phyloP scores from a whole-genome alignment of 1,140 invertebrate genomes.

The Holcopasites calliopsidis region DNA sequence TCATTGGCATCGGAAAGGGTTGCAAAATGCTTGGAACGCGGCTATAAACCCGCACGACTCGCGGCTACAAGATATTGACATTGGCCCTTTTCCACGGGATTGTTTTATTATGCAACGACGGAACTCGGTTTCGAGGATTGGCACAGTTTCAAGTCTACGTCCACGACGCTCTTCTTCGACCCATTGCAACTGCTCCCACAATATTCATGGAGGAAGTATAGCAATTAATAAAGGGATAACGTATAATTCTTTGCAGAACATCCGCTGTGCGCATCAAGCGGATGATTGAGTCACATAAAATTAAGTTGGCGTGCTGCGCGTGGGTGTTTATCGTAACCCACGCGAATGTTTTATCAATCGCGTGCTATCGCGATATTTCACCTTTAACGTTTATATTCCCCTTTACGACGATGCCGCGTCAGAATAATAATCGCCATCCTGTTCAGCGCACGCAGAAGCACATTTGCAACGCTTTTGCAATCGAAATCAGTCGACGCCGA shows the following conservation, averaged over 20 bases:
- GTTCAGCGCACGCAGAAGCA: too few relatives aligned
- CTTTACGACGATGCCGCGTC: background rate
- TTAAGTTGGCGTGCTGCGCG: background rate
- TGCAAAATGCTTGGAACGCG: background rate
- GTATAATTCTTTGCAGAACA: background rate
- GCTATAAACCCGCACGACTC: slow-evolving; percentile 26
- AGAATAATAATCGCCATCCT: too few relatives aligned
- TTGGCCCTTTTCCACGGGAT: slow-evolving; percentile 69
- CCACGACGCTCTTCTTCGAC: slow-evolving; percentile 30
- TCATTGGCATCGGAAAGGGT: background rate
- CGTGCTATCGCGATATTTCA: slow-evolving; percentile 2
- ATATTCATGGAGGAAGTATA: background rate
- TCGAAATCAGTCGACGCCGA: background rate
- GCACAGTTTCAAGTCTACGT: slow-evolving; percentile 57
- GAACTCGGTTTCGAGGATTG: slow-evolving; percentile 47
- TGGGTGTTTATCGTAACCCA: background rate
- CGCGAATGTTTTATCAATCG: slow-evolving; percentile 17
- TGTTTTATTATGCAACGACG: slow-evolving; percentile 47
- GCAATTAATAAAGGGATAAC: too few relatives aligned
- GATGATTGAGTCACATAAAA: background rate
- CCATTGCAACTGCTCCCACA: background rate
- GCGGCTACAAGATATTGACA: slow-evolving; percentile 57
- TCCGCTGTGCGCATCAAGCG: background rate
- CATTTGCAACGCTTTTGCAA: background rate
- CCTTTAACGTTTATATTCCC: background rate